Percentiles rank a stretch among this genome's conserved stretches.
These are phyloP conservation scores for Agonopterix subpropinquella DNA, from an alignment of 2,888 invertebrate species.

Conservation along the genomic window DNA sequence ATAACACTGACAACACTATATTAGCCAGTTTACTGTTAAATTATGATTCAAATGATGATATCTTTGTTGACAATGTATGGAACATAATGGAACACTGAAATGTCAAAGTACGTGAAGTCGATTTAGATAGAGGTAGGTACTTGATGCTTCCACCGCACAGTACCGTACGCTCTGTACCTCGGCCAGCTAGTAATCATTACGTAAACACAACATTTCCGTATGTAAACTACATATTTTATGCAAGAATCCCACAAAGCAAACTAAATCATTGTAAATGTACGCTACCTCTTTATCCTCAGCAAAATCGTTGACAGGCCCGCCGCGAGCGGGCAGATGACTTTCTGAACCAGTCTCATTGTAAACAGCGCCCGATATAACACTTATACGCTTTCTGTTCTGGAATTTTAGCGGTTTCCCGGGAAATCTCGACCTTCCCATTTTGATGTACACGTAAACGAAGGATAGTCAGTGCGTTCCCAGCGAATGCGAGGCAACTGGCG, in stretches of 20 bases:
- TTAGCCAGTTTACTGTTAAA: no score
- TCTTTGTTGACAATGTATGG: slow-evolving; percentile 49
- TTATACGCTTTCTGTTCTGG: slow-evolving; percentile 89
- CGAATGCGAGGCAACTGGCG: slow-evolving; percentile 68
- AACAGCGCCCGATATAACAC: slow-evolving; percentile 82
- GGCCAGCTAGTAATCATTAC: slow-evolving; percentile 55
- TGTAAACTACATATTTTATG: slow-evolving; percentile 8
- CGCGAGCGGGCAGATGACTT: slow-evolving; percentile 61
- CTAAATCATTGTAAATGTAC: neutral
- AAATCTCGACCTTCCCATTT: slow-evolving; percentile 89
- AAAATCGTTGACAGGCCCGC: slow-evolving; percentile 62
- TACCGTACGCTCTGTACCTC: slow-evolving; percentile 1
- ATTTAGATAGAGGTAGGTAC: slow-evolving; percentile 26
- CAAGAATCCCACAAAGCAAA: neutral
- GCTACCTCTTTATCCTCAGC: slow-evolving; percentile 67
- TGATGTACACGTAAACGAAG: slow-evolving; percentile 74
- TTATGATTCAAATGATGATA: slow-evolving; percentile 4
- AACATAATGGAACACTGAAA: slow-evolving; percentile 32
- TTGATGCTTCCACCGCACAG: slow-evolving; percentile 25
- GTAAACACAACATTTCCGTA: slow-evolving; percentile 61
- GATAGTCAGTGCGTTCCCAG: slow-evolving; percentile 73
- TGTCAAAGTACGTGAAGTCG: slow-evolving; percentile 45
- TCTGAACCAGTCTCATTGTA: slow-evolving; percentile 68
- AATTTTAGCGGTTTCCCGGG: slow-evolving; percentile 92
- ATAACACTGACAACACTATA: no score